phyloP scores from a whole-genome alignment of 2,113 vertebrate species.

The Peromyscus californicus region DNA sequence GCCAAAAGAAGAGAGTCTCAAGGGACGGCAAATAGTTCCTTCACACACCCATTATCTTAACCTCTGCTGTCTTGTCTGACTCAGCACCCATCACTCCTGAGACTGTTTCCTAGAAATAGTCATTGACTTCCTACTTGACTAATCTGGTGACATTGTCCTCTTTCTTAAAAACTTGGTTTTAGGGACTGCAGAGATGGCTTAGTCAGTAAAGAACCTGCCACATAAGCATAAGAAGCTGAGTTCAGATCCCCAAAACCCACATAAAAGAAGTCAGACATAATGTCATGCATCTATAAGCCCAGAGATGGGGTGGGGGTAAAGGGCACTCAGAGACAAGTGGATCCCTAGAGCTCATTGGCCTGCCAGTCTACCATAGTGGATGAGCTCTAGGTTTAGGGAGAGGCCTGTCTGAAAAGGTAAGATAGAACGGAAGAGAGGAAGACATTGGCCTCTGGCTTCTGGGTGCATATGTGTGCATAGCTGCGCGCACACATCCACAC shows the following conservation, averaged over 20 bases:
- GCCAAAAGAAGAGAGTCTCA: background rate
- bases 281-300: background rate
- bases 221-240: background rate
- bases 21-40: background rate
- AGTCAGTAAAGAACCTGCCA: background rate
- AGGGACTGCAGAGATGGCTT: background rate
- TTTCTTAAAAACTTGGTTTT: background rate
- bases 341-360: background rate
- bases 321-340: background rate
- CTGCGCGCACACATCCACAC: background rate
- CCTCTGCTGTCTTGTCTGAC: background rate
- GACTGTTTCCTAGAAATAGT: background rate
- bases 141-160: background rate
- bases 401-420: background rate
- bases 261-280: background rate
- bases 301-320: background rate
- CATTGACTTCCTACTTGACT: background rate
- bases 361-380: background rate
- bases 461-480: too few species aligned
- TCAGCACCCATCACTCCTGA: background rate
- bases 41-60: background rate
- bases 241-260: background rate
- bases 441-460: background rate
- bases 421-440: background rate
- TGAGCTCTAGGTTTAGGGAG: background rate